Evolutionary conservation across 1,140 invertebrate genomes (phyloP), one percentile per base, ranked within the genome.

Genomic region (Triops cancriformis): DNA sequence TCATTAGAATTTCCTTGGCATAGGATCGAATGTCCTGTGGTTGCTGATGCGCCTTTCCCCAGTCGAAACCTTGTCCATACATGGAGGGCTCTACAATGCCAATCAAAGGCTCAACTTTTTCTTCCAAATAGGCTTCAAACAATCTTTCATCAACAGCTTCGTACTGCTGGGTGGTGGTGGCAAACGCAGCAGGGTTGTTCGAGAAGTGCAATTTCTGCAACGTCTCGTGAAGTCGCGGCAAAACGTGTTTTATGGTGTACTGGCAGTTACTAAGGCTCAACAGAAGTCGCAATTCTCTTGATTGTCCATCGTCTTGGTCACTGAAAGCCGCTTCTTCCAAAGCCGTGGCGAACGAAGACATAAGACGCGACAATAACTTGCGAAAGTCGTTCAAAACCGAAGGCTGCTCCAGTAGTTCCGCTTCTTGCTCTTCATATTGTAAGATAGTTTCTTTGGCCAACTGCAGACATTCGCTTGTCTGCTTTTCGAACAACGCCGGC

Each of bases 31-130:
- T 89, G 83, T 94, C 93, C 26, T 87, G 88, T 0, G 91, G 90
- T 78, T 90, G 87, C 78, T 90, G 82, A 28, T 82, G 87, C 80
- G 91, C 90, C 3, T 89, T 90, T 79, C 93, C 90, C 91, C 95
- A 96, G 81, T 93, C 92, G 83, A 97, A 94, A 72, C 90, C 87
- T 1, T 94, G 94, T 80, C 94, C 86, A 85, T 97, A 97, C 95
- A 98, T 98, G 72, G 93, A 95, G 2, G 94, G 93, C 85, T 98
- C 96, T 79, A 98, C 96, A 18, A 92, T 94, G 26, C 95, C 95
- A 27, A 97, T 92, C 0, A 97, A 85, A 4, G 95, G 94, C 86
- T 98, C 95, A 74, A 93, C 92, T 84, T 97, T 97, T 80, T 93
- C 90, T 84, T 98, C 96, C 73, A 97, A 88, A 83, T 97, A 98